Base-by-base conservation (phyloP, 2,797 vertebrate genomes). In the Acanthopagrus latus region DNA sequence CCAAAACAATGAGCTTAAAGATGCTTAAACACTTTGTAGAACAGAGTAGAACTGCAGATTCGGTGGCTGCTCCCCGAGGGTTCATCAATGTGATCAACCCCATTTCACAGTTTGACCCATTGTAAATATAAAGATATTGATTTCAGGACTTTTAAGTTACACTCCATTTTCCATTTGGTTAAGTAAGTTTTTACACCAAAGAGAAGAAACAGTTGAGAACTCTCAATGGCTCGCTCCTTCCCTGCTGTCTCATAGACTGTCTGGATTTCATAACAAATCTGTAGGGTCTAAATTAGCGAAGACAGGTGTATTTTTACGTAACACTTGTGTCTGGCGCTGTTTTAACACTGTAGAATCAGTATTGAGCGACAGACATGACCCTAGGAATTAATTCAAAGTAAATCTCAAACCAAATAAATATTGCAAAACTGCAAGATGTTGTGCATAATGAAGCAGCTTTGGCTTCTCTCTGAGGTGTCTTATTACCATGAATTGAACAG, bases 341-440 rank as follows among this genome's bases (percentile, higher is more conserved):
- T 76, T 47, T 38, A 69, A 58, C 56, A 60, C 29, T 23, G 65
- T 18, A 38, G 10, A 66, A 51, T 64, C 38, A 44, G 50, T 12
- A 46, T 0, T 56, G 11, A 82, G 56, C 2, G 44, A 73, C 62
- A 74, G 21, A 51, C 57, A 18, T n/a, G 41, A 60, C n/a, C 50
- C 11, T 0, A 29, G 64, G 20, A 74, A 71, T 51, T 1, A 68
- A 75, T 72, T 78, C 47, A 60, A 64, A 80, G 60, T 47, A 69
- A 68, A 56, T 76, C 81, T 80, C 72, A 43, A 48, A 48, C 46
- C 66, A 67, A 71, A 86, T 87, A 4, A 79, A 87, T 76, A 80
- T 64, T 80, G 65, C 41, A 75, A n/a, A n/a, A 57, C 33, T 62
- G n/a, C 43, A 69, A 38, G 56, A 59, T 67, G 68, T 51, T 51